Percentiles rank a stretch among this genome's conserved stretches.
Evolutionary conservation across 2,888 invertebrate species (phyloP).

Genomic region (Lasioglossum figueresi): DNA sequence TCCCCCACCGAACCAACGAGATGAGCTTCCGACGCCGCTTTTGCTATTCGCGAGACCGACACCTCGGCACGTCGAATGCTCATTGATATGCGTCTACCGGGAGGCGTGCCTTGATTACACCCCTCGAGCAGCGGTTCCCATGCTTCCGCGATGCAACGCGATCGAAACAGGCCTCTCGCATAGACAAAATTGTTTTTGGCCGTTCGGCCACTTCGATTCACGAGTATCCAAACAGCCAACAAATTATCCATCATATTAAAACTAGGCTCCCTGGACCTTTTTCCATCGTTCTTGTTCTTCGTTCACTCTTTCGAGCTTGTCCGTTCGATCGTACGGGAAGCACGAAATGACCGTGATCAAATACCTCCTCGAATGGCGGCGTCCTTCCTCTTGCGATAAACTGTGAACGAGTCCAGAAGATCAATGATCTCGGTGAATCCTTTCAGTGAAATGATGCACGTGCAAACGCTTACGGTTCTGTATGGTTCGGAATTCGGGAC

Average conservation of each 20-base stretch:
- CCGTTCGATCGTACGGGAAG: background rate
- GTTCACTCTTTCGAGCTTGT: background rate
- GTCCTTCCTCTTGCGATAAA: background rate
- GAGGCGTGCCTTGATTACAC: conserved; percentile 45
- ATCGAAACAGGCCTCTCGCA: background rate
- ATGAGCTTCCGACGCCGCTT: conserved; percentile 54
- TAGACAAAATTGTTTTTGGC: background rate
- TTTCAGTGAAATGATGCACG: background rate
- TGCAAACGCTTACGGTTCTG: too few relatives aligned
- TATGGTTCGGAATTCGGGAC: too few relatives aligned
- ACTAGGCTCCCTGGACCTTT: background rate
- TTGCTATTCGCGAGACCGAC: conserved; percentile 68
- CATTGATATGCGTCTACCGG: conserved; percentile 66
- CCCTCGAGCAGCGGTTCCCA: conserved; percentile 50
- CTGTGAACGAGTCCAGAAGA: background rate
- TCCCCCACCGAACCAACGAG: conserved; percentile 49
- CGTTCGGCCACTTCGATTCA: too few relatives aligned
- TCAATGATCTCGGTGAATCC: background rate
- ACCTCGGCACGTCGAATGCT: conserved; percentile 70
- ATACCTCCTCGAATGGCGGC: background rate
- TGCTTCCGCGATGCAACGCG: background rate
- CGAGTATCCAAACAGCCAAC: background rate
- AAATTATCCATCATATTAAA: background rate
- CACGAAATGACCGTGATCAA: background rate
- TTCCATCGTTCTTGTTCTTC: background rate